Percentiles rank a stretch among this genome's conserved stretches.
These are phyloP conservation scores for Andrena trimmerana DNA, from an alignment of 2,888 invertebrate species.

Conservation along the genomic window DNA sequence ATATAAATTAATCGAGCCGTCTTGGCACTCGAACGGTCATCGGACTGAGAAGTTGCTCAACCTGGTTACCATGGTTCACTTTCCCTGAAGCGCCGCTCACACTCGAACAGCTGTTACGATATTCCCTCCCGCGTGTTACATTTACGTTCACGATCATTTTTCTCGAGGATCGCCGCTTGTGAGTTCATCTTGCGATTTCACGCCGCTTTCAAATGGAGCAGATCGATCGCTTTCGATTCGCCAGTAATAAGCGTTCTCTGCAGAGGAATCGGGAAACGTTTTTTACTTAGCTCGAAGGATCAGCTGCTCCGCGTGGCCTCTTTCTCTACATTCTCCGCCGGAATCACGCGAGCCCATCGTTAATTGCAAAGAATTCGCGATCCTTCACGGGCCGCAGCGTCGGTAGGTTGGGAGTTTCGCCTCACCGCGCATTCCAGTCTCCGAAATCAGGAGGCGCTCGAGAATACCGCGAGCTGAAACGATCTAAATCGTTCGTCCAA, in stretches of 20 bases:
- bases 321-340: neutral
- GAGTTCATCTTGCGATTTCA: neutral
- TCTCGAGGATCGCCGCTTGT: neutral
- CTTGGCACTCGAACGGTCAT: conserved; percentile 37
- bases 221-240: neutral
- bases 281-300: neutral
- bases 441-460: neutral
- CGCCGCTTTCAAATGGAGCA: neutral
- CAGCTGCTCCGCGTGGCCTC: neutral
- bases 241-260: neutral
- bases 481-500: neutral
- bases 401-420: neutral
- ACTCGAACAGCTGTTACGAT: conserved; percentile 54
- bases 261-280: conserved; percentile 2
- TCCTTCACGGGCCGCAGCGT: neutral
- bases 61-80: conserved; percentile 78
- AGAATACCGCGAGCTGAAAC: neutral
- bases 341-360: neutral
- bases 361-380: neutral
- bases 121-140: conserved; percentile 22
- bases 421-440: conserved; percentile 28
- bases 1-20: conserved; percentile 37
- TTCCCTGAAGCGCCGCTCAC: conserved; percentile 79
- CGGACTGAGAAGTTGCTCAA: conserved; percentile 77
- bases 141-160: neutral